Conservation (phyloP, 2,113 vertebrate genomes). For the Gnathonemus echidnorhynchus region DNA sequence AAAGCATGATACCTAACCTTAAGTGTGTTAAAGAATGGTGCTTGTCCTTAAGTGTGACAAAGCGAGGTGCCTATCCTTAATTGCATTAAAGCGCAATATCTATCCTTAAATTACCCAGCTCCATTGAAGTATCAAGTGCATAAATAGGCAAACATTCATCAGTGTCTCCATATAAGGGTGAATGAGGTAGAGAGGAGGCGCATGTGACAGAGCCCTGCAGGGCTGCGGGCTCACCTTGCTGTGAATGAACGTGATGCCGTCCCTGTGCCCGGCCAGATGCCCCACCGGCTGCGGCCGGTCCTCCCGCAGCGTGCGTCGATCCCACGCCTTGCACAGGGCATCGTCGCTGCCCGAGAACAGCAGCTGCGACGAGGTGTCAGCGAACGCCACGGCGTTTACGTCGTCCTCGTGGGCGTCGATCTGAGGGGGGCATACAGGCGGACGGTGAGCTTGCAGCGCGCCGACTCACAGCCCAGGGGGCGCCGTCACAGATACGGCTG, state of each 20-base stretch:
- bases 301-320: constrained; percentile 80
- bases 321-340: constrained; percentile 87
- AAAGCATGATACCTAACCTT: no score
- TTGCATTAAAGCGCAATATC: no score
- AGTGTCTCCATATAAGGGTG: not conserved
- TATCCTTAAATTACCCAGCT: no score
- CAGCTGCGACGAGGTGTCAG: constrained; percentile 81
- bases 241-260: constrained; percentile 88
- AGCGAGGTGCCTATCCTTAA: no score
- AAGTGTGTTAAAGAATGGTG: no score
- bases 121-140: no score
- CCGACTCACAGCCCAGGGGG: not conserved
- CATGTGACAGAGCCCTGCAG: not conserved
- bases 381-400: constrained; percentile 83
- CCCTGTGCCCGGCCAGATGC: constrained; percentile 79
- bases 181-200: not conserved
- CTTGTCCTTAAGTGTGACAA: no score
- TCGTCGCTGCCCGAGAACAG: constrained; percentile 86
- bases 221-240: constrained; percentile 68
- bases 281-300: constrained; percentile 82
- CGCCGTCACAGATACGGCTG: not conserved
- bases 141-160: no score
- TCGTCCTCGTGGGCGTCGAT: constrained; percentile 86
- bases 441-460: not conserved
- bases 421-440: constrained; percentile 40